Conservation (phyloP, 2,797 vertebrate species). For the Chaetodon trifasciatus region DNA sequence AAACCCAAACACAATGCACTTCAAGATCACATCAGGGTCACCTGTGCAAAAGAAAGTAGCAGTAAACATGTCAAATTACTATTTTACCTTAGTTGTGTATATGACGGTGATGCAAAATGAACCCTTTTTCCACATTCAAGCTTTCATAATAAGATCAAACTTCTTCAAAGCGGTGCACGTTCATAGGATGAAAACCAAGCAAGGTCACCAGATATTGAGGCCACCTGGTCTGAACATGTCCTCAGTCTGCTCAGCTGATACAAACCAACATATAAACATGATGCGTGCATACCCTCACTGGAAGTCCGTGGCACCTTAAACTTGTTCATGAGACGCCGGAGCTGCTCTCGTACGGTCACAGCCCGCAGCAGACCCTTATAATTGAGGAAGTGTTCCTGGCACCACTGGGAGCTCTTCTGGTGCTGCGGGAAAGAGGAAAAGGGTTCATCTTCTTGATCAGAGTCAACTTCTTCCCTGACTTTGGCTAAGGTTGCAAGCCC, state of each 20-base stretch:
- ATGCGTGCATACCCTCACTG: conserved; percentile 90
- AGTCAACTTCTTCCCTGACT: conserved; percentile 13
- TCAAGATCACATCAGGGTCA: conserved; percentile 96
- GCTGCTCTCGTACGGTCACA: conserved; percentile 93
- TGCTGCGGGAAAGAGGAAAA: conserved; percentile 84
- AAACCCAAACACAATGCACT: conserved; percentile 96
- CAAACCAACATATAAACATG: background rate
- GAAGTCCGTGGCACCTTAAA: conserved; percentile 96
- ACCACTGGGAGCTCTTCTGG: conserved; percentile 98
- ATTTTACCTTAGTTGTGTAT: background rate
- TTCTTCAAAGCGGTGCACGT: background rate
- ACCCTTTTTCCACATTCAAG: background rate
- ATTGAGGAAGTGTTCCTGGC: conserved; percentile 97
- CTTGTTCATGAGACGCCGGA: conserved; percentile 96
- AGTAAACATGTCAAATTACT: conserved; percentile 2
- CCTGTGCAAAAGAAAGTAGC: conserved; percentile 80
- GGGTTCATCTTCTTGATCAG: background rate
- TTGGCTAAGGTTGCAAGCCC: conserved; percentile 4
- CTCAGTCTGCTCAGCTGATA: background rate
- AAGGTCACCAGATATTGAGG: background rate
- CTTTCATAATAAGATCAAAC: no score
- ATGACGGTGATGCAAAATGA: background rate
- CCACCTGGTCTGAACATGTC: background rate
- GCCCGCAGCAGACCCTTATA: conserved; percentile 97
- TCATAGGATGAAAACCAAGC: background rate